Conservation (phyloP, 2,113 vertebrate species). For the Oryzias javanicus region DNA sequence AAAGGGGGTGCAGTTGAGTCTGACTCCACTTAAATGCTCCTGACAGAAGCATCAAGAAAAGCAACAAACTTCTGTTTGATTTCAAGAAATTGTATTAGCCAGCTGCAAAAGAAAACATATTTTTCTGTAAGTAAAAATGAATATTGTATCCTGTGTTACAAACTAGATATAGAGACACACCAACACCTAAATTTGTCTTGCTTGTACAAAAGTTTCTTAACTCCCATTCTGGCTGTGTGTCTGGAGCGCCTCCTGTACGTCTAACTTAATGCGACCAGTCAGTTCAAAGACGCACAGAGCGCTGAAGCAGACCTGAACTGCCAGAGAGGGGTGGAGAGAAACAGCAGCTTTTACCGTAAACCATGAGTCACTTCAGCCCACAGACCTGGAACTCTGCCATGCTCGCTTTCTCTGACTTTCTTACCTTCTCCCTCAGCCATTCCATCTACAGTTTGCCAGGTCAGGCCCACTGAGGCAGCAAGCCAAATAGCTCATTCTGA, state of each 20-base stretch:
- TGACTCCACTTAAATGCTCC: too few relatives aligned
- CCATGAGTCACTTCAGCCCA: slow-evolving; percentile 77
- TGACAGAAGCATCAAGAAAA: too few relatives aligned
- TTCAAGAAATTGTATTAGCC: too few relatives aligned
- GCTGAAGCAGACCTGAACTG: slow-evolving; percentile 50
- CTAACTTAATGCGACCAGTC: slow-evolving; percentile 40
- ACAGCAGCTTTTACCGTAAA: slow-evolving; percentile 76
- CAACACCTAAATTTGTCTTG: background rate
- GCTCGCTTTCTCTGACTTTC: slow-evolving; percentile 44
- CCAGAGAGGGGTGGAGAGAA: slow-evolving; percentile 70
- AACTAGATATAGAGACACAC: background rate
- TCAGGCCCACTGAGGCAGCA: slow-evolving; percentile 47
- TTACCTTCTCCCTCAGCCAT: slow-evolving; percentile 54
- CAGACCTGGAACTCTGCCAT: slow-evolving; percentile 71
- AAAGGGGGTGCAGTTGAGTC: too few relatives aligned
- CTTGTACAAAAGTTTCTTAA: slow-evolving; percentile 9
- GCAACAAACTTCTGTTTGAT: too few relatives aligned
- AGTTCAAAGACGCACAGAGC: slow-evolving; percentile 44
- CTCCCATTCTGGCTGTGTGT: background rate
- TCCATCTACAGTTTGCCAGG: slow-evolving; percentile 54
- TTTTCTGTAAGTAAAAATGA: too few relatives aligned
- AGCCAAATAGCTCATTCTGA: slow-evolving; percentile 46
- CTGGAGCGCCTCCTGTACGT: slow-evolving; percentile 19
- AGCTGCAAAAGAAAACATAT: too few relatives aligned
- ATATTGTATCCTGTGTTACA: background rate